Percentiles rank a stretch among this genome's conserved stretches.
Conservation (phyloP, 2,113 vertebrate species). For the Lanius ludovicianus region DNA sequence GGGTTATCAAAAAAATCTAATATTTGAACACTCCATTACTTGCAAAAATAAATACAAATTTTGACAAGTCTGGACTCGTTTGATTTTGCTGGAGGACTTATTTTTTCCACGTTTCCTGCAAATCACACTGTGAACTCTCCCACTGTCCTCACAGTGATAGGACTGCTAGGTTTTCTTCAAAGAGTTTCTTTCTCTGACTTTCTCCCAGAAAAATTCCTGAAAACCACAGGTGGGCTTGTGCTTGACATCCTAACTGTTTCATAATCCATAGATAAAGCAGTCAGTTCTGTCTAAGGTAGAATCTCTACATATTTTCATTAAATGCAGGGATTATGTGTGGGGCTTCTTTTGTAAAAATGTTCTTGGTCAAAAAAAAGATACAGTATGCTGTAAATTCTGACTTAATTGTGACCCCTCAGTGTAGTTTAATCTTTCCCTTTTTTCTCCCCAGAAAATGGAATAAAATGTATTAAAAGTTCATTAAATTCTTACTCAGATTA, state of each 20-base stretch:
- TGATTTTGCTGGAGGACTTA: neutral
- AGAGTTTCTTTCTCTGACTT: neutral
- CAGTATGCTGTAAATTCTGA: neutral
- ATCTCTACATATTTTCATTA: neutral
- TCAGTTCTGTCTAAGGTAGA: neutral
- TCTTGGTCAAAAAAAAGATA: neutral
- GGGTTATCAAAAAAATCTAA: neutral
- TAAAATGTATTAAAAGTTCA: neutral
- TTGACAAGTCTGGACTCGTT: neutral
- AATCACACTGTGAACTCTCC: neutral
- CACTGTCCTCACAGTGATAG: neutral
- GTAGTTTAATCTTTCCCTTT: neutral
- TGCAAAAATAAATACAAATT: neutral
- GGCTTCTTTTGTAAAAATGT: neutral
- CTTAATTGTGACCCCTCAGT: neutral
- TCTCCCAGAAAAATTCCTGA: neutral
- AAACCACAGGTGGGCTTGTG: neutral
- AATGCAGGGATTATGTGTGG: neutral
- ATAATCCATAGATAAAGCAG: neutral
- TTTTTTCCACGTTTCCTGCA: neutral
- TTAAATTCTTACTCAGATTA: neutral
- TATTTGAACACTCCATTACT: neutral
- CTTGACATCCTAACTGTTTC: neutral
- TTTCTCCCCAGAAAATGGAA: accelerated
- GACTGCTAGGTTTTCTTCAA: neutral